These are phyloP conservation scores for Rhinogobius similis DNA, from an alignment of 2,113 vertebrate species.

Conservation along the genomic window DNA sequence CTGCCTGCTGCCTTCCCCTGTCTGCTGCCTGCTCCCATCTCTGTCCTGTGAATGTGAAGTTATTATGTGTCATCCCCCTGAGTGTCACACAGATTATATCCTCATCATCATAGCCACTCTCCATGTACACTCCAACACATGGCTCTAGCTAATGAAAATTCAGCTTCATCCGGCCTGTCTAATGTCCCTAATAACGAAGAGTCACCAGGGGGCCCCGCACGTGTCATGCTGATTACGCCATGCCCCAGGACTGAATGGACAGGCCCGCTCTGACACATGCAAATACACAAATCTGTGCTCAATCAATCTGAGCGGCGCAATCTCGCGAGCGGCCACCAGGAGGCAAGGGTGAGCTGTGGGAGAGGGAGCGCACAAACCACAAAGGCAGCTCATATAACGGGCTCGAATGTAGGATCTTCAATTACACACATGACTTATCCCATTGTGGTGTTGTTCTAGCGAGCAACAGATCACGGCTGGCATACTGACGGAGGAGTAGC, in stretches of 20 bases:
- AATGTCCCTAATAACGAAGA: constrained; percentile 75
- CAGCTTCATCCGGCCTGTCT: constrained; percentile 66
- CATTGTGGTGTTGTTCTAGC: constrained; percentile 44
- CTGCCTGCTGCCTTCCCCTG: neutral
- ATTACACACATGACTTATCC: constrained; percentile 63
- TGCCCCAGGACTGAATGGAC: constrained; percentile 61
- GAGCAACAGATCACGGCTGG: constrained; percentile 46
- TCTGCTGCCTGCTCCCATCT: constrained; percentile 20
- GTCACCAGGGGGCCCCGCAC: constrained; percentile 63
- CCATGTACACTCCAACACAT: constrained; percentile 44
- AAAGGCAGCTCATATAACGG: constrained; percentile 22
- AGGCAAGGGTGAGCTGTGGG: constrained; percentile 83
- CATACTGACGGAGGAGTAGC: constrained; percentile 41
- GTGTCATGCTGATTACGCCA: constrained; percentile 78
- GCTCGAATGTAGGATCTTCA: constrained; percentile 47
- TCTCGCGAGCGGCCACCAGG: constrained; percentile 74
- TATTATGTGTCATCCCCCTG: constrained; percentile 56
- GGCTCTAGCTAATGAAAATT: constrained; percentile 73
- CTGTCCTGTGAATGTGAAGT: constrained; percentile 27
- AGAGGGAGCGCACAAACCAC: constrained; percentile 13
- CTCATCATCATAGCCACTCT: constrained; percentile 64
- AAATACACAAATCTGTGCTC: constrained; percentile 24
- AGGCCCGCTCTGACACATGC: constrained; percentile 57
- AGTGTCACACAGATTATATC: constrained; percentile 74
- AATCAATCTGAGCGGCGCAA: constrained; percentile 18